phyloP scores from a whole-genome alignment of 2,797 vertebrate species.

The Onychomys arenicola region DNA sequence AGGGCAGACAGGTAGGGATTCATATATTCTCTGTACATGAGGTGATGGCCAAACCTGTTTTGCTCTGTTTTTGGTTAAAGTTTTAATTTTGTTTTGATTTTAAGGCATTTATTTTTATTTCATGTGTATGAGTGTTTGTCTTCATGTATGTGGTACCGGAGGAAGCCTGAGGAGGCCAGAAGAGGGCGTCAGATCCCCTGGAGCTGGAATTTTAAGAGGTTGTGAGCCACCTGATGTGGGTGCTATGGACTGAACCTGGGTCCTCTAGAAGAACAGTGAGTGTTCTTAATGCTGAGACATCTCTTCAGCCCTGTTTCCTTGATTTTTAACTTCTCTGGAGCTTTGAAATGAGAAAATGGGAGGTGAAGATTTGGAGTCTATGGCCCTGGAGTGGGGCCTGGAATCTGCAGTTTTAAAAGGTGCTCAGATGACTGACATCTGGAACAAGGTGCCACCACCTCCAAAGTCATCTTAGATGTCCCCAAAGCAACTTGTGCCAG shows the following conservation, averaged over 20 bases:
- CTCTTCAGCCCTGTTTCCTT: neutral
- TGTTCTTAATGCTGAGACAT: neutral
- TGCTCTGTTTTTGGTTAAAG: neutral
- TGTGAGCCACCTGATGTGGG: neutral
- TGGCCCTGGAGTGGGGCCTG: neutral
- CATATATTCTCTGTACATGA: neutral
- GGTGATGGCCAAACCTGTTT: neutral
- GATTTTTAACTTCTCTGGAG: slow-evolving; percentile 43
- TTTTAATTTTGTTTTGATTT: neutral
- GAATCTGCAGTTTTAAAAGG: neutral
- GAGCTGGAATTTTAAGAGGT: neutral
- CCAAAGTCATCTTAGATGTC: neutral
- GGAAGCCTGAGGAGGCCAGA: neutral
- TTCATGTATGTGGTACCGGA: neutral
- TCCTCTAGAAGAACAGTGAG: neutral
- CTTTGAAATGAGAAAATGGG: neutral
- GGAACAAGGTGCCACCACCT: neutral
- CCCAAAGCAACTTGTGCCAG: neutral
- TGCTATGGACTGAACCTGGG: neutral
- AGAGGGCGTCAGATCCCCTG: too few relatives aligned
- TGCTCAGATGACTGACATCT: neutral
- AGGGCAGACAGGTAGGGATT: neutral
- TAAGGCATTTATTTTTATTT: neutral
- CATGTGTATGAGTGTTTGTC: neutral
- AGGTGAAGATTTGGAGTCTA: neutral